Evolutionary conservation across 2,888 invertebrate species (phyloP).

Genomic region (Volucella inflata): DNA sequence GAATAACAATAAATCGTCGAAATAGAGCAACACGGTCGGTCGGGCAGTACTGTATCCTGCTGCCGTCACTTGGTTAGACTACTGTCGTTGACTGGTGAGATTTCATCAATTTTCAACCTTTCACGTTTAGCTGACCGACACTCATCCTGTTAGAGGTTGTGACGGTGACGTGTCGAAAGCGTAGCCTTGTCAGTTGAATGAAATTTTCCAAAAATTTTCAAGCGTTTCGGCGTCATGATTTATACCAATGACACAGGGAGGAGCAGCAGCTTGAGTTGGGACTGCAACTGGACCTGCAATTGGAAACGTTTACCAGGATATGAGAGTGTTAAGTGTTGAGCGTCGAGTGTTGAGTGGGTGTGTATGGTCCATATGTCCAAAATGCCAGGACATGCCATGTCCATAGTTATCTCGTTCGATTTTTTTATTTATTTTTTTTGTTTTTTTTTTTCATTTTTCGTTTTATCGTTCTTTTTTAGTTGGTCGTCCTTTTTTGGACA

Average conservation of each 20-base stretch:
- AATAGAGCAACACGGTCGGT: constrained; percentile 4
- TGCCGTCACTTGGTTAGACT: background rate
- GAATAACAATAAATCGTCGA: constrained; percentile 72
- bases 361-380: constrained; percentile 52
- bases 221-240: constrained; percentile 60
- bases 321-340: too few relatives aligned
- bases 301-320: too few relatives aligned
- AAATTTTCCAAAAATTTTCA: constrained; percentile 70
- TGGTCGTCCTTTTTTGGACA: constrained; percentile 35
- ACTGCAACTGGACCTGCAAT: too few relatives aligned
- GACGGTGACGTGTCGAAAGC: constrained; percentile 70
- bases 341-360: constrained; percentile 37
- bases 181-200: constrained; percentile 62
- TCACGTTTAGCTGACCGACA: constrained; percentile 64
- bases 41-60: background rate
- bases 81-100: constrained; percentile 35
- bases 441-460: constrained; percentile 6
- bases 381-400: constrained; percentile 63
- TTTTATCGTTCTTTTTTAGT: too few relatives aligned
- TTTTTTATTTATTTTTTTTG: constrained; percentile 27
- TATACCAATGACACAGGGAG: constrained; percentile 21
- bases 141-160: constrained; percentile 50
- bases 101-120: constrained; percentile 66
- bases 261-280: background rate
- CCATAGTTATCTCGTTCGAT: constrained; percentile 58